Evolutionary conservation across 2,888 invertebrate species (phyloP), one percentile per base, ranked within the genome.

Genomic region (Morpho achilles): DNA sequence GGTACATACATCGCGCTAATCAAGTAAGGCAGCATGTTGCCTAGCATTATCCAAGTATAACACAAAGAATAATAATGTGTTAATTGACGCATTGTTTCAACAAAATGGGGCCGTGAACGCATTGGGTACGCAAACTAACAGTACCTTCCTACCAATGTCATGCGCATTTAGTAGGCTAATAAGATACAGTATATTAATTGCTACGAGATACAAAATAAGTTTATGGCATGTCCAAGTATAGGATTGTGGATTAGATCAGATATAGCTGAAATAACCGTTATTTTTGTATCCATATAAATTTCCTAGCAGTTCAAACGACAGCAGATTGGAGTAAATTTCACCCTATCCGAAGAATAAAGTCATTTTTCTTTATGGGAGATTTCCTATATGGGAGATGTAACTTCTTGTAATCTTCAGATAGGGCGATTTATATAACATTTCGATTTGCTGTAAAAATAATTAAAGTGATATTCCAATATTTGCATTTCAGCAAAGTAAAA

Each of bases 31-130:
- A 8, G n/a, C 8, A 54, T 3, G 22, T 10, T 58, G n/a, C 50
- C 39, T 46, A 52, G 50, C 10, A 42, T 50, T 55, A 49, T 46
- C 49, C 48, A 48, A 58, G 72, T 71, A 77, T 80, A 79, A 72
- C 71, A 78, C 81, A 79, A 80, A 82, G 82, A 78, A 82, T 79
- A 84, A 76, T 80, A 80, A 84, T 79, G 69, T 71, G 76, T 73
- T 82, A 82, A 87, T 84, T 77, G 78, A 71, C 73, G 70, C 79
- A 82, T 79, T 77, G 74, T 78, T 78, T 70, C 72, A 75, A 74
- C 73, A 67, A 67, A 70, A 70, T 71, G 65, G 63, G 67, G 63
- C 65, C 69, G 69, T 71, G 71, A 70, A 67, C 73, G 69, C 72
- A 78, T 79, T 82, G 81, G 80, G 84, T 75, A 69, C 81, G 70